Percentiles rank a stretch among this genome's conserved stretches.
Conservation (phyloP, 2,113 vertebrate species). For the Pterocles orientalis region DNA sequence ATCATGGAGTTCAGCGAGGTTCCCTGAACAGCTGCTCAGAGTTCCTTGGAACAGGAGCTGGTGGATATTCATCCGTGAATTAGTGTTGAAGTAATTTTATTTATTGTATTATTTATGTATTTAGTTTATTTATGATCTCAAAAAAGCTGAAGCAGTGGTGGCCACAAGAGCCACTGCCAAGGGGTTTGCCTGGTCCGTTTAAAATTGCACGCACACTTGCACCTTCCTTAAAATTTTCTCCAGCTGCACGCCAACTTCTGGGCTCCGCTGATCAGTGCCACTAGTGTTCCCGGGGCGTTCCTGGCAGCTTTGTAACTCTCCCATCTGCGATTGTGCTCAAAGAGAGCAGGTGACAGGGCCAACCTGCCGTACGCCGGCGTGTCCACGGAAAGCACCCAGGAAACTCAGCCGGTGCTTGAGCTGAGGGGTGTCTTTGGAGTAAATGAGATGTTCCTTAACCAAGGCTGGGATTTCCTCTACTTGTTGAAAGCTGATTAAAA, state of each 20-base stretch:
- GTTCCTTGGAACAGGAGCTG: background rate
- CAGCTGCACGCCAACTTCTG: background rate
- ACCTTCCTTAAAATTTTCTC: background rate
- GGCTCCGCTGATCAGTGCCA: background rate
- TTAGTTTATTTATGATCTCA: no score
- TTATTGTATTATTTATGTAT: background rate
- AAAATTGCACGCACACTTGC: rapidly evolving
- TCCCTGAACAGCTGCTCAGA: background rate
- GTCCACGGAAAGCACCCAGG: background rate
- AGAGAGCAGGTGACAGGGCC: background rate
- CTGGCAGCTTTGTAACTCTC: no score
- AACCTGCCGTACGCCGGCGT: rapidly evolving
- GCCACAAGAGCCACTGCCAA: background rate
- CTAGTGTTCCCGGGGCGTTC: rapidly evolving
- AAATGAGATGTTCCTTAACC: background rate
- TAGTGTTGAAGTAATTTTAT: background rate
- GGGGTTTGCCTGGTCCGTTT: background rate
- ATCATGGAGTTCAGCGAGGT: background rate
- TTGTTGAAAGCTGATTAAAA: background rate
- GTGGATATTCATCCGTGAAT: background rate
- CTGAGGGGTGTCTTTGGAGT: background rate
- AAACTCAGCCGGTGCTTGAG: background rate
- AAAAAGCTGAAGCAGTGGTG: background rate
- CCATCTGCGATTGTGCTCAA: rapidly evolving
- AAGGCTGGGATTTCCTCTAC: background rate